phyloP scores from a whole-genome alignment of 2,113 vertebrate species.

The Rhinolophus sinicus region DNA sequence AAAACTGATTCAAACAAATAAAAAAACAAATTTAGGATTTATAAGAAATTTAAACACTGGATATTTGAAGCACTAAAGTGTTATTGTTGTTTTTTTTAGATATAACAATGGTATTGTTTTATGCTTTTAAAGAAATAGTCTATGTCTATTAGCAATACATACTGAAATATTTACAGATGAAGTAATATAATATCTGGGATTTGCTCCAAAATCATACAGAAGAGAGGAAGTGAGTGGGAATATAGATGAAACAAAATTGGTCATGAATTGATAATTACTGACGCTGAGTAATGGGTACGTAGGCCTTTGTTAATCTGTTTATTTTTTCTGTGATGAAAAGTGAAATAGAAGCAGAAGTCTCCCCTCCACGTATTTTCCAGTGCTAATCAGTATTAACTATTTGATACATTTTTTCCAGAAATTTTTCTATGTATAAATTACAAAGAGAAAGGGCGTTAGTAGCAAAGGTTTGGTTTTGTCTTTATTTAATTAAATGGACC shows the following conservation, averaged over 20 bases:
- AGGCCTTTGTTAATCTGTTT: background rate
- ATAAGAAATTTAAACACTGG: conserved; percentile 6
- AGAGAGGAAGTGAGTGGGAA: background rate
- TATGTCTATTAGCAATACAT: background rate
- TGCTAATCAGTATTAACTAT: background rate
- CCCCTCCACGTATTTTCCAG: background rate
- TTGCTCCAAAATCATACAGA: background rate
- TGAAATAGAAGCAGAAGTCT: background rate
- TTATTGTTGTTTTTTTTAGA: background rate
- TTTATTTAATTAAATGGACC: conserved; percentile 9
- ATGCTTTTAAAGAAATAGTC: background rate
- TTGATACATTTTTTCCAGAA: background rate
- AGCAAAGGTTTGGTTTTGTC: background rate
- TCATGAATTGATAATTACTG: background rate
- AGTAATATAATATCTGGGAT: background rate
- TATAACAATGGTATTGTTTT: background rate
- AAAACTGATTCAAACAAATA: background rate
- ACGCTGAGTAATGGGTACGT: background rate
- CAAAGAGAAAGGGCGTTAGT: background rate
- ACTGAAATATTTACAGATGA: background rate
- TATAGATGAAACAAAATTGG: background rate
- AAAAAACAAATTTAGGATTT: background rate
- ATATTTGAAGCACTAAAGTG: background rate
- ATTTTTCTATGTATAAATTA: background rate
- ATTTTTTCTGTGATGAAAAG: background rate